These are phyloP conservation scores for Pongo pygmaeus DNA, from an alignment of 2,113 vertebrate genomes.

Conservation along the genomic window DNA sequence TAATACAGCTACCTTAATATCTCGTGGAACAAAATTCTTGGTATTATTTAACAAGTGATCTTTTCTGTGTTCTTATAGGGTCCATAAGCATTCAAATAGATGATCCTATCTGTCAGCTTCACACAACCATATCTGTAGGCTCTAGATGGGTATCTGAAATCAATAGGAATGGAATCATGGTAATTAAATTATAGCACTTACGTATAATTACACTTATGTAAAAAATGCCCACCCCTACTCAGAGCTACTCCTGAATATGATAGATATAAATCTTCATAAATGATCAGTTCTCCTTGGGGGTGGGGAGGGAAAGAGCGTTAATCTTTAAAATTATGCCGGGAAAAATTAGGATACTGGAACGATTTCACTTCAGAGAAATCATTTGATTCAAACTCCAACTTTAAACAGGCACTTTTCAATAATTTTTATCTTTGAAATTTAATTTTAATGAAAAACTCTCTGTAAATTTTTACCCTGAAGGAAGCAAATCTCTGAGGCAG, in stretches of 20 bases:
- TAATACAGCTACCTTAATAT: background rate
- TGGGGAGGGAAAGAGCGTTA: slow-evolving; percentile 47
- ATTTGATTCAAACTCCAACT: slow-evolving; percentile 61
- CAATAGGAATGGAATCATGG: slow-evolving; percentile 84
- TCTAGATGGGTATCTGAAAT: slow-evolving; percentile 86
- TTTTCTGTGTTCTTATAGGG: slow-evolving; percentile 37
- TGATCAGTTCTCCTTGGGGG: slow-evolving; percentile 75
- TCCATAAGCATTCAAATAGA: slow-evolving; percentile 53
- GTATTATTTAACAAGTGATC: slow-evolving; percentile 15
- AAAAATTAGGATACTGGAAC: slow-evolving; percentile 78
- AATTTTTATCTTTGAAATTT: slow-evolving; percentile 51
- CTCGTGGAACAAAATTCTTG: background rate
- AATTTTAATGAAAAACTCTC: slow-evolving; percentile 14
- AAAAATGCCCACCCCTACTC: slow-evolving; percentile 81
- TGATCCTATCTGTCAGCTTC: slow-evolving; percentile 72
- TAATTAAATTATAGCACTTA: slow-evolving; percentile 89
- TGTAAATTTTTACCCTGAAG: background rate
- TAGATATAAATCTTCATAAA: slow-evolving; percentile 82
- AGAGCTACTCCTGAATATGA: slow-evolving; percentile 78
- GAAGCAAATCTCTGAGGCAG: accelerated
- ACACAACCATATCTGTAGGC: slow-evolving; percentile 74
- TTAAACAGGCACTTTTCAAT: slow-evolving; percentile 49
- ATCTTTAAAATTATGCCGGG: slow-evolving; percentile 78
- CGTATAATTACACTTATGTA: slow-evolving; percentile 86
- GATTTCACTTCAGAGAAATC: slow-evolving; percentile 69